These are phyloP conservation scores for Candoia aspera DNA, from an alignment of 2,113 vertebrate genomes.

Conservation along the genomic window DNA sequence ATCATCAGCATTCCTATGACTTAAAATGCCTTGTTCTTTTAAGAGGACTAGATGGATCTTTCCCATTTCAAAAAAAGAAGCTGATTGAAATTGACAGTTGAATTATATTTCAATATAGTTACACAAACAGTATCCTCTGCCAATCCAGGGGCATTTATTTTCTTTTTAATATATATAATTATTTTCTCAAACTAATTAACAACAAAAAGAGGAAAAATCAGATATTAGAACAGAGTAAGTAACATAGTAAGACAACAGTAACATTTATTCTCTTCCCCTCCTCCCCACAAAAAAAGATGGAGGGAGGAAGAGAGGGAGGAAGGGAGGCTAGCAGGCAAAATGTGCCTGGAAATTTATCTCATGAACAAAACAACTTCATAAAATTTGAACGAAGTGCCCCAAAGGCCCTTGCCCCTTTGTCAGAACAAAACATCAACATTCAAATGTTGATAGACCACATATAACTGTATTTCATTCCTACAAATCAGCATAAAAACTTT, in stretches of 20 bases:
- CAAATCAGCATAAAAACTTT: neutral
- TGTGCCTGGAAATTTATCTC: neutral
- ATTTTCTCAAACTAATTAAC: neutral
- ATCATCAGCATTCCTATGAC: neutral
- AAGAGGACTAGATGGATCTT: neutral
- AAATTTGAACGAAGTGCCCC: neutral
- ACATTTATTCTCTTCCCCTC: neutral
- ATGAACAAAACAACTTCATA: neutral
- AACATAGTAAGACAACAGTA: neutral
- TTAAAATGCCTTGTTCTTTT: neutral
- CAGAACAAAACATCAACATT: too few relatives aligned
- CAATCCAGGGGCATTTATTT: neutral
- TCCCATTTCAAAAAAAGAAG: neutral
- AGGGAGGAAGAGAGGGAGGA: neutral
- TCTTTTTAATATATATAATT: neutral
- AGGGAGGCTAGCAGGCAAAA: neutral
- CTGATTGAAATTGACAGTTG: neutral
- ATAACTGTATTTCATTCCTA: neutral
- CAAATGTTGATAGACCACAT: neutral
- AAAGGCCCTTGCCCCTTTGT: neutral
- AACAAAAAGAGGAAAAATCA: neutral
- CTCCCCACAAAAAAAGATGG: neutral
- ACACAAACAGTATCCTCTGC: neutral
- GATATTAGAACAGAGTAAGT: neutral
- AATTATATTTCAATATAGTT: neutral